Evolutionary conservation across 2,797 vertebrate genomes (phyloP), one percentile per base, ranked within the genome.

Genomic region (Benthosema pterotum): DNA sequence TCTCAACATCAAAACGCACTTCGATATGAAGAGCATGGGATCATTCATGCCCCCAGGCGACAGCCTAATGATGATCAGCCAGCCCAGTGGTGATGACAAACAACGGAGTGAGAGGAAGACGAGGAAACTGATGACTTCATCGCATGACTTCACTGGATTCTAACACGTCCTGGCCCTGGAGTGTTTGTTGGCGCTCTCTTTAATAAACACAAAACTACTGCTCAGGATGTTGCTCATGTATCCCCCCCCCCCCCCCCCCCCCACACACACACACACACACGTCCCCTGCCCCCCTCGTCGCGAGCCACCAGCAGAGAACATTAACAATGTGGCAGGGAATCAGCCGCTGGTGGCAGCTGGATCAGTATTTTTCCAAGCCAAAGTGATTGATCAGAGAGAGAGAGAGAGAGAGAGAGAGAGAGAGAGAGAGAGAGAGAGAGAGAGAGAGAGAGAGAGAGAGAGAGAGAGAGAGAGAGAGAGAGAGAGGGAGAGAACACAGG

Each of bases 301-400:
- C n/a, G 73, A 65, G 64, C 62, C 57, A 18, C 53, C 22, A n/a
- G 66, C 63, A 57, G 67, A 74, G 68, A 67, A 63, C 49, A 72
- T 55, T 38, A 48, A 74, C n/a, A 73, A 75, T 75, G 59, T n/a
- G 14, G 42, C 5, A 9, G 53, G 67, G 66, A 69, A 60, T 71
- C 49, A 18, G 16, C 49, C 49, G 78, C 74, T 72, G 71, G 83
- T 72, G 78, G 82, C 86, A 83, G 79, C 84, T 84, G 79, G 66
- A 64, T 6, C 54, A 71, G 57, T 78, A 76, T 87, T 81, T 79
- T 69, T 86, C 78, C 80, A 88, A 71, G 75, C 73, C 68, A 65
- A 53, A 83, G 78, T 65, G 71, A 86, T 83, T 79, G 84, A 88
- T 86, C 75, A 82, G 79, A 17, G 54, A 71, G 66, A 63, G 72